These are phyloP conservation scores for Trinectes maculatus DNA, from an alignment of 2,113 vertebrate species.

Conservation along the genomic window DNA sequence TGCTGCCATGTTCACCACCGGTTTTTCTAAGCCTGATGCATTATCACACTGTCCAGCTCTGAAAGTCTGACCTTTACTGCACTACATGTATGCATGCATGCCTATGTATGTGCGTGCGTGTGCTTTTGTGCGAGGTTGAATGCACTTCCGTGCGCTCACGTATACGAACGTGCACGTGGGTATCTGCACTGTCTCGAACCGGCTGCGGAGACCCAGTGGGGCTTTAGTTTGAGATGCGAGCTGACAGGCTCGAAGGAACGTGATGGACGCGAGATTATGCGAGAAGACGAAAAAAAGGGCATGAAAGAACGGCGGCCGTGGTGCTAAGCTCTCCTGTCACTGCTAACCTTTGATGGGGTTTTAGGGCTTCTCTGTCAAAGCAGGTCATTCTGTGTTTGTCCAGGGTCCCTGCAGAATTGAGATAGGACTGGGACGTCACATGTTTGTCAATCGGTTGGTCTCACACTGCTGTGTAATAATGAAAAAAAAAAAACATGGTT, in stretches of 20 bases:
- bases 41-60: conserved; percentile 54
- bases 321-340: conserved; percentile 67
- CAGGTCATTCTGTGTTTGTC: conserved; percentile 48
- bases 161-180: neutral
- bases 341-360: conserved; percentile 66
- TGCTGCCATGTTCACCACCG: conserved; percentile 46
- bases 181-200: neutral
- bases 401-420: conserved; percentile 47
- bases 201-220: conserved; percentile 43
- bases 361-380: conserved; percentile 54
- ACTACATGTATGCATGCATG: conserved; percentile 46
- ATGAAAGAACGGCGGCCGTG: conserved; percentile 18
- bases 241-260: conserved; percentile 55
- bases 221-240: conserved; percentile 49
- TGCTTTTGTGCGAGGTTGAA: conserved; percentile 5
- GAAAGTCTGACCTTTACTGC: conserved; percentile 72
- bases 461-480: conserved; percentile 15
- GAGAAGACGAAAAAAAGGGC: conserved; percentile 35
- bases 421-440: neutral
- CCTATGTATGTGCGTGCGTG: neutral
- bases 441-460: neutral
- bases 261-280: conserved; percentile 72
- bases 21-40: conserved; percentile 63
- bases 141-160: neutral
- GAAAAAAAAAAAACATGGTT: conserved; percentile 12